phyloP scores from a whole-genome alignment of 2,888 invertebrate genomes.

The Luffia ferchaultella region DNA sequence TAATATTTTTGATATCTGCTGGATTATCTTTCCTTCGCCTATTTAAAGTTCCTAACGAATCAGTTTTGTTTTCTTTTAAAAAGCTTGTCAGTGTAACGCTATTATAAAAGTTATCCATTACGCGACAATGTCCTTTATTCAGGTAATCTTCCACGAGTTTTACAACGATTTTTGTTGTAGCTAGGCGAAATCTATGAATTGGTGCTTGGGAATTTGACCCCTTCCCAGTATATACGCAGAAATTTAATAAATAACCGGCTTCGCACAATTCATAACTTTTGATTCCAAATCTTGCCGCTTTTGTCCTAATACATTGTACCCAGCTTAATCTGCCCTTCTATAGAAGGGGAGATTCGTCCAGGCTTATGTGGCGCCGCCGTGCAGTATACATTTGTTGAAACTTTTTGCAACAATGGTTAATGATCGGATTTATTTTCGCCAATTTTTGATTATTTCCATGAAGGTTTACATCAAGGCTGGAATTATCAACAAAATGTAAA shows the following conservation, averaged over 20 bases:
- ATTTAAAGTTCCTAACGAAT: constrained; percentile 9
- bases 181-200: neutral
- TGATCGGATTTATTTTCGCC: neutral
- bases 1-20: neutral
- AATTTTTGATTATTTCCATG: neutral
- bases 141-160: neutral
- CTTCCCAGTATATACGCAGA: neutral
- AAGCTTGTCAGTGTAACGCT: constrained; percentile 19
- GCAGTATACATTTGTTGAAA: neutral
- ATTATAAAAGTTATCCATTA: constrained; percentile 20
- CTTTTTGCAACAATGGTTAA: constrained; percentile 1
- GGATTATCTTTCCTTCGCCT: constrained; percentile 7
- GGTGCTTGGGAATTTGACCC: neutral
- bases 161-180: neutral
- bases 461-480: neutral
- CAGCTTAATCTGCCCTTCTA: constrained; percentile 14
- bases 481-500: constrained; percentile 4
- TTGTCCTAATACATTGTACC: constrained; percentile 16
- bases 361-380: neutral
- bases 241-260: constrained; percentile 4
- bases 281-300: constrained; percentile 2
- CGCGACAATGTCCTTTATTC: neutral
- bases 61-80: constrained; percentile 10
- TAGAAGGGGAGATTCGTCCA: neutral
- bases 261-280: constrained; percentile 7